A percentile compares a stretch with the other conserved stretches of the same genome.
Conservation (phyloP, 2,113 vertebrate species). For the Muscicapa adusta region DNA sequence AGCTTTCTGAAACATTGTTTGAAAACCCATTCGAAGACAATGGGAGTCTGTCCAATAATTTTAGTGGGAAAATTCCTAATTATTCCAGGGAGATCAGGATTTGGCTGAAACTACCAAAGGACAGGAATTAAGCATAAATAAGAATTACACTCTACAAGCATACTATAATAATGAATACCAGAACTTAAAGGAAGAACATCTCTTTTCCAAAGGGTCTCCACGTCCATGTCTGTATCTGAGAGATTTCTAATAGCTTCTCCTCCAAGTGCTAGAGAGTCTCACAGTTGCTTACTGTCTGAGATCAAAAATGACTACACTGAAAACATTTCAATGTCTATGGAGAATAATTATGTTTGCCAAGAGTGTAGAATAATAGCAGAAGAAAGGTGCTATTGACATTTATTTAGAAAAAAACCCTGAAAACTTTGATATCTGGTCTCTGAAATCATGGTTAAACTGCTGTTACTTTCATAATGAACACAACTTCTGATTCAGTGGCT, state of each 20-base stretch:
- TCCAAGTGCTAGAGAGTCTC: neutral
- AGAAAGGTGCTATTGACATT: neutral
- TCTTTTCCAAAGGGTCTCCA: neutral
- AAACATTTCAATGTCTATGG: neutral
- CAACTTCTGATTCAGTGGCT: accelerated
- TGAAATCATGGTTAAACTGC: neutral
- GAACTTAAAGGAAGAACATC: neutral
- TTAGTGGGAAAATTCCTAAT: neutral
- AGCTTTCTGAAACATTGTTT: neutral
- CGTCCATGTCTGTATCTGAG: neutral
- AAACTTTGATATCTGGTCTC: neutral
- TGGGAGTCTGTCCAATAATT: neutral
- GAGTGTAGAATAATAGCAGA: neutral
- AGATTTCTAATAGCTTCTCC: neutral
- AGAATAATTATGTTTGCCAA: neutral
- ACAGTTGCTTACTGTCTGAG: neutral
- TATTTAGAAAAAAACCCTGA: neutral
- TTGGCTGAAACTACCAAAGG: neutral
- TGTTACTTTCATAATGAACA: neutral
- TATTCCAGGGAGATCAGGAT: neutral
- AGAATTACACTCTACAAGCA: neutral
- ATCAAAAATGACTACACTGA: neutral
- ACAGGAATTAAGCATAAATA: neutral
- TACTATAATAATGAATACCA: neutral
- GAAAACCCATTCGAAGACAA: neutral